Conservation (phyloP, 2,888 invertebrate species). For the Brachypalpus laphriformis region DNA sequence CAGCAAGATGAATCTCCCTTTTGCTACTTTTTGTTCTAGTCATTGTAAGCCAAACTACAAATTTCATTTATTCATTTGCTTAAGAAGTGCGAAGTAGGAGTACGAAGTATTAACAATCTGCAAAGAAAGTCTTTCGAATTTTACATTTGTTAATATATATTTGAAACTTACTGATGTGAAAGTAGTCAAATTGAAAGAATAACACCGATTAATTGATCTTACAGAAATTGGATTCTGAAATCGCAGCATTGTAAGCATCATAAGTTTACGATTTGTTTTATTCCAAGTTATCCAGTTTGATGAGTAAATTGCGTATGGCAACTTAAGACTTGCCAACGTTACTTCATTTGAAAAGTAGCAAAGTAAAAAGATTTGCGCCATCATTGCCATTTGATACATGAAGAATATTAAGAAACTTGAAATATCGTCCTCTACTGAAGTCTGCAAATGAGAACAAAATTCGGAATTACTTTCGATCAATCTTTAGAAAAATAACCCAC, state of each 20-base stretch:
- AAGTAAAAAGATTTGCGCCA: slow-evolving; percentile 77
- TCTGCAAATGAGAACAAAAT: slow-evolving; percentile 42
- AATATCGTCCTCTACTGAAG: slow-evolving; percentile 52
- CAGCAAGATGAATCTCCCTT: too few relatives aligned
- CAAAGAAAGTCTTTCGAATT: slow-evolving; percentile 47
- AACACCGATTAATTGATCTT: slow-evolving; percentile 76
- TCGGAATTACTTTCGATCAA: not conserved
- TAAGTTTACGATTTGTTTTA: slow-evolving; percentile 73
- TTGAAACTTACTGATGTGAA: slow-evolving; percentile 78
- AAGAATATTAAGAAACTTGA: not conserved
- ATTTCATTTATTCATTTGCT: slow-evolving; percentile 27
- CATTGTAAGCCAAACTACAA: not conserved
- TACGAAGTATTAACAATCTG: slow-evolving; percentile 79
- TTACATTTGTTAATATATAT: slow-evolving; percentile 23
- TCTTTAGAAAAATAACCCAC: too few relatives aligned
- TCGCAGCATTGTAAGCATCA: slow-evolving; percentile 76
- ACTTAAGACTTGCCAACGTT: slow-evolving; percentile 73
- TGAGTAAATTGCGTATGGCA: slow-evolving; percentile 76
- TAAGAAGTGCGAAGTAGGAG: slow-evolving; percentile 78
- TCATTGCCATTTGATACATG: slow-evolving; percentile 76
- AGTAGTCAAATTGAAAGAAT: slow-evolving; percentile 76
- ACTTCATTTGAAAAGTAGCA: slow-evolving; percentile 77
- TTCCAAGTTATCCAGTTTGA: slow-evolving; percentile 76
- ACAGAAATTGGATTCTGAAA: slow-evolving; percentile 75
- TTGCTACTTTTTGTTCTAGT: too few relatives aligned